Evolutionary conservation across 2,797 vertebrate species (phyloP), one percentile per base, ranked within the genome.

Genomic region (Tokudaia tokunoshimensis): DNA sequence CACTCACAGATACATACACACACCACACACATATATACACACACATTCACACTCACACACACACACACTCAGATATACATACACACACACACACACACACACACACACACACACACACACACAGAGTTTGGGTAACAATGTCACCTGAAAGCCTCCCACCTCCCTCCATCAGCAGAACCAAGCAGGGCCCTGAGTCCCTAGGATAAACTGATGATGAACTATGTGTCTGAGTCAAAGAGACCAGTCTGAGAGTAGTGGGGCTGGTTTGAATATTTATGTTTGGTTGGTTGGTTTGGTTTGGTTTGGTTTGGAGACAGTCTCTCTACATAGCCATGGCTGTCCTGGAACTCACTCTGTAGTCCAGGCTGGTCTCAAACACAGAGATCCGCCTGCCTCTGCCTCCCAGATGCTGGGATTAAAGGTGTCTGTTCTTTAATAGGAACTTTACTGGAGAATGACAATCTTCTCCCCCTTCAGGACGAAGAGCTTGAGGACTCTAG

Each of bases 201-300:
- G 17, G 57, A 50, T 29, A 82, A 75, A 79, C 0, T 0, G 0
- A 11, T 10, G 17, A 50, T 0, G 6, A 37, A 72, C 5, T 29
- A n/a, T n/a, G 22, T 1, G 15, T 31, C 55, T 24, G 41, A 37
- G 17, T 44, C 3, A 52, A 37, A 82, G 55, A 74, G 75, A 81
- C 47, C 0, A n/a, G 44, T 55, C 65, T 57, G 84, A 55, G 83
- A 41, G 61, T 41, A 61, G 59, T n/a, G 65, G 34, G 24, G 13
- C 41, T 81, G n/a, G 14, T 55, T 52, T 94, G 29, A 31, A 34
- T 70, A 31, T 72, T 13, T 2, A 3, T 80, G 11, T 1, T 15
- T 50, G 6, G 3, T n/a, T 37, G 55, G 14, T 44, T 59, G 2
- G 79, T 57, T 41, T 41, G 41, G 41, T 41, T 41, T 41, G 41